A percentile compares a stretch with the other conserved stretches of the same genome.
Conservation (phyloP, 2,113 vertebrate species). For the Pseudopodoces humilis region DNA sequence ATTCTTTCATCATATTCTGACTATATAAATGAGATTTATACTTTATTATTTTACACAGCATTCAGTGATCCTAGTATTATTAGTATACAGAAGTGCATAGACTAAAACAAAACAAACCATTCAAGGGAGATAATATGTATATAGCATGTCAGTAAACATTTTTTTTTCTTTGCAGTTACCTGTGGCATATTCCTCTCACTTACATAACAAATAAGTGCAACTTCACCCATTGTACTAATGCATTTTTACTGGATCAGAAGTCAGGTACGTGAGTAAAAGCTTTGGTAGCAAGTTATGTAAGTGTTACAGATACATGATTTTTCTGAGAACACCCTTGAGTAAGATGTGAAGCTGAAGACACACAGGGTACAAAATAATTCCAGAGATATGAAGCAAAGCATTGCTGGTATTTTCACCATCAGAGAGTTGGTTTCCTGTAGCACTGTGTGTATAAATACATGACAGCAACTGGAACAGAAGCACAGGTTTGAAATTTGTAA, state of each 20-base stretch:
- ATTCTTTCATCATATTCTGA: neutral
- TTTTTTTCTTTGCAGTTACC: conserved; percentile 69
- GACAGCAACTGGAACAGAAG: neutral
- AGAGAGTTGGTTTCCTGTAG: neutral
- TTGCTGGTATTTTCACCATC: neutral
- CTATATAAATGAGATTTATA: neutral
- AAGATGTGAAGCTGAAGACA: neutral
- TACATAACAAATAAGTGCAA: conserved; percentile 83
- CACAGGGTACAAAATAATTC: neutral
- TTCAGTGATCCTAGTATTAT: neutral
- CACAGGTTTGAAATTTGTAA: neutral
- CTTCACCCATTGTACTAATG: conserved; percentile 65
- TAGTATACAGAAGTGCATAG: neutral
- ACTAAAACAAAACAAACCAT: neutral
- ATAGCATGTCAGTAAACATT: neutral
- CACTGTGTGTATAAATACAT: neutral
- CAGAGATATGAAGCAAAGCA: neutral
- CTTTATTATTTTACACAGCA: neutral
- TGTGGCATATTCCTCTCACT: conserved; percentile 92
- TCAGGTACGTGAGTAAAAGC: conserved; percentile 75
- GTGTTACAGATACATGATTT: neutral
- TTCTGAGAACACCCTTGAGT: neutral
- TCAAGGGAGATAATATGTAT: neutral
- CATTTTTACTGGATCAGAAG: conserved; percentile 80
- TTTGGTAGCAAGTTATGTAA: neutral